phyloP scores from a whole-genome alignment of 2,113 vertebrate species.

The Mobula birostris region DNA sequence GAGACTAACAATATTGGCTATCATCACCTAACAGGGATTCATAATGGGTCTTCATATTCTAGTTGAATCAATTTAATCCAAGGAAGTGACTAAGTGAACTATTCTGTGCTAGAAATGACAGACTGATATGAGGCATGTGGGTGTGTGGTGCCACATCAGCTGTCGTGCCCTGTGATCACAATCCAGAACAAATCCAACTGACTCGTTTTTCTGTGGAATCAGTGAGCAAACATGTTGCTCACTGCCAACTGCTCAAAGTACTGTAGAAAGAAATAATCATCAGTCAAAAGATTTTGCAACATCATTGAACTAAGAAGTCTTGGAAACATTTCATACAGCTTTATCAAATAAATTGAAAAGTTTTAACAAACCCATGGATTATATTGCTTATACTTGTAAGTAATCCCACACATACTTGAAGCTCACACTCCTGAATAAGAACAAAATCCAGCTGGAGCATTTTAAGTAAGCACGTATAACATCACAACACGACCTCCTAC shows the following conservation, averaged over 20 bases:
- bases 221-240: slow-evolving; percentile 8
- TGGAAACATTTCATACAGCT: slow-evolving; percentile 33
- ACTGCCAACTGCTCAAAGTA: slow-evolving; percentile 27
- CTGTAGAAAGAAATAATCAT: slow-evolving; percentile 20
- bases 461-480: slow-evolving; percentile 13
- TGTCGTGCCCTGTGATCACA: not conserved
- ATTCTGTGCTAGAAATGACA: not conserved
- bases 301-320: slow-evolving; percentile 8
- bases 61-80: not conserved
- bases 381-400: slow-evolving; percentile 29
- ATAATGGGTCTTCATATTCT: not conserved
- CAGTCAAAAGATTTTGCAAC: slow-evolving; percentile 29
- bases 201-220: not conserved
- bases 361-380: slow-evolving; percentile 17
- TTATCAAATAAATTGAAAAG: slow-evolving; percentile 26
- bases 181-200: slow-evolving; percentile 12
- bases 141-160: not conserved
- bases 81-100: not conserved
- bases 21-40: not conserved
- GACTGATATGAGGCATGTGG: not conserved
- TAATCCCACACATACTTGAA: slow-evolving; percentile 25
- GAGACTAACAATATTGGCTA: not conserved
- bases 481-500: not conserved
- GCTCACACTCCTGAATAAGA: not conserved
- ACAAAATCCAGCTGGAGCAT: slow-evolving; percentile 28